Base-by-base conservation (phyloP, 2,797 vertebrate species). In the Arctocebus calabarensis region DNA sequence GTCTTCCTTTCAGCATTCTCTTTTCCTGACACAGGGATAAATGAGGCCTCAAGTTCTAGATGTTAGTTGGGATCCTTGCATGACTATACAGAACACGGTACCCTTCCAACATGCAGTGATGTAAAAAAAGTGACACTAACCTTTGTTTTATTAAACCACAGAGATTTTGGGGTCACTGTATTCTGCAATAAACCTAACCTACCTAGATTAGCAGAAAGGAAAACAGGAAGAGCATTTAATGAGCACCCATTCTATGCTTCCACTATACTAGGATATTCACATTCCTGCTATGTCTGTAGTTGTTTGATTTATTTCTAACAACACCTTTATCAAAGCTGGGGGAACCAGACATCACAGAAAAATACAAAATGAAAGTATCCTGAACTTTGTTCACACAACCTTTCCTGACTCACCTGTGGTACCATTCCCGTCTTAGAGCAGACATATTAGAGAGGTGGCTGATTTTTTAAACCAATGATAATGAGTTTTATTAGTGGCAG, bases 281-380 rank as follows among this genome's bases (percentile, higher is more conserved):
- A 45, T 23, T 2, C 43, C 27, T 48, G 0, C 40, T 91, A 32
- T 81, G 91, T 71, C 37, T 84, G 13, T 34, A 48, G 10, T 45
- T 89, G 16, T 68, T 55, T 55, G 83, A 37, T 92, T 91, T 92
- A 43, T 87, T 89, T 84, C n/a, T 94, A 55, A 82, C 1, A 84
- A 89, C 94, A 75, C 20, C 14, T n/a, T 13, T 78, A 29, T 34
- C 45, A 87, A 57, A 17, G 29, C 61, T 66, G 37, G 13, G 13
- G 27, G 23, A 40, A 68, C 3, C 61, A 82, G 34, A 62, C 3
- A 23, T 27, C 43, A 29, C 52, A 4, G 22, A 59, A 75, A 94
- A 78, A 79, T 34, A 62, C 8, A 86, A n/a, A 57, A 1, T 29
- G 32, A 70, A 91, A 62, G 0, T n/a, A 19, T 45, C 14, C 3